phyloP scores from a whole-genome alignment of 2,113 vertebrate genomes.

The Anthoscopus minutus region DNA sequence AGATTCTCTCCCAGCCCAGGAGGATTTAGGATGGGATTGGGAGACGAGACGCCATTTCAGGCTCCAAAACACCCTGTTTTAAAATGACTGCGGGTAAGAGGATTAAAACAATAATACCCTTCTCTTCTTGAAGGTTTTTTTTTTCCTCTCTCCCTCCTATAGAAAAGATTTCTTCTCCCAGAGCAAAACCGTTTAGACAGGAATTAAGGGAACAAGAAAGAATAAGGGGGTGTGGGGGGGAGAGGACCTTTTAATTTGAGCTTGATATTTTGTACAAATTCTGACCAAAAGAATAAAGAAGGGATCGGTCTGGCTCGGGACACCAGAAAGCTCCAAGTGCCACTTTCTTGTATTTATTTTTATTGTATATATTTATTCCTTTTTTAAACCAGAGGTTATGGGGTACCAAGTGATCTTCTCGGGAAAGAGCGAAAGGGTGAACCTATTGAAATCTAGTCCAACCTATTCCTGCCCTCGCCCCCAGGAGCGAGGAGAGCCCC shows the following conservation, averaged over 20 bases:
- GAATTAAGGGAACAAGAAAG: conserved; percentile 95
- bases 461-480: not conserved
- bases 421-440: not conserved
- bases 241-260: conserved; percentile 82
- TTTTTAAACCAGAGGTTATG: not conserved
- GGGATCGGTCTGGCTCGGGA: not conserved
- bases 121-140: conserved; percentile 85
- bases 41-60: conserved; percentile 90
- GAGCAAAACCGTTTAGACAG: conserved; percentile 98
- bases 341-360: conserved; percentile 43
- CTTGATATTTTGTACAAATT: conserved; percentile 82
- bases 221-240: conserved; percentile 32
- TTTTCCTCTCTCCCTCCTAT: conserved; percentile 71
- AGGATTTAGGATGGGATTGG: conserved; percentile 84
- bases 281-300: not conserved
- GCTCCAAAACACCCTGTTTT: conserved; percentile 88
- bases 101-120: conserved; percentile 99
- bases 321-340: not conserved
- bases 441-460: not conserved
- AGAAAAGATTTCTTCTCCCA: conserved; percentile 98
- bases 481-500: not conserved
- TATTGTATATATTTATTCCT: not conserved
- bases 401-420: not conserved
- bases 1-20: conserved; percentile 80
- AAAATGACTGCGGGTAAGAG: conserved; percentile 97